phyloP scores from a whole-genome alignment of 2,113 vertebrate genomes.

The pig (Sus scrofa) region DNA sequence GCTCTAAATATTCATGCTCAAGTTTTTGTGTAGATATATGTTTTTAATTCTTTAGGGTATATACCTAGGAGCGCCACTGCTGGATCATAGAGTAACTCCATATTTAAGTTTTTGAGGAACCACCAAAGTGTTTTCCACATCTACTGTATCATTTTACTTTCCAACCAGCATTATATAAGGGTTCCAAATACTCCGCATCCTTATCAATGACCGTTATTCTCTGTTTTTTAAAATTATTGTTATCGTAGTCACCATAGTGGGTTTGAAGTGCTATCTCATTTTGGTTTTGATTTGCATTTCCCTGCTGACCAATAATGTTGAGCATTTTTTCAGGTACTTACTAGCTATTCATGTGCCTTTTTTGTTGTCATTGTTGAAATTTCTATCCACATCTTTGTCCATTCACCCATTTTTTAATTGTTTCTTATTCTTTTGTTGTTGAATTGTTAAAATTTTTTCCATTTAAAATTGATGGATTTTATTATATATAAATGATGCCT shows the following conservation, averaged over 20 bases:
- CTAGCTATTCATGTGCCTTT: background rate
- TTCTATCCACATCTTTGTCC: background rate
- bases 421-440: background rate
- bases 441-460: background rate
- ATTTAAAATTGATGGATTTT: no score
- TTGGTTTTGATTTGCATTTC: background rate
- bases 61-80: fast-evolving
- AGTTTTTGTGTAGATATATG: background rate
- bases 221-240: background rate
- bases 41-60: background rate
- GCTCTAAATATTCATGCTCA: background rate
- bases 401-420: background rate
- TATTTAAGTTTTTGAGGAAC: background rate
- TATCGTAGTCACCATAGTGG: background rate
- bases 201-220: background rate
- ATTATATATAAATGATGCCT: no score
- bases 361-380: background rate
- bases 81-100: background rate
- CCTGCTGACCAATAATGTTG: background rate
- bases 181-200: background rate
- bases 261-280: background rate
- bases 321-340: background rate
- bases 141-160: background rate
- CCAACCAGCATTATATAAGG: background rate
- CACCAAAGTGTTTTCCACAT: background rate